Conservation (phyloP, 2,888 invertebrate species). For the Leptinotarsa peninsularis region DNA sequence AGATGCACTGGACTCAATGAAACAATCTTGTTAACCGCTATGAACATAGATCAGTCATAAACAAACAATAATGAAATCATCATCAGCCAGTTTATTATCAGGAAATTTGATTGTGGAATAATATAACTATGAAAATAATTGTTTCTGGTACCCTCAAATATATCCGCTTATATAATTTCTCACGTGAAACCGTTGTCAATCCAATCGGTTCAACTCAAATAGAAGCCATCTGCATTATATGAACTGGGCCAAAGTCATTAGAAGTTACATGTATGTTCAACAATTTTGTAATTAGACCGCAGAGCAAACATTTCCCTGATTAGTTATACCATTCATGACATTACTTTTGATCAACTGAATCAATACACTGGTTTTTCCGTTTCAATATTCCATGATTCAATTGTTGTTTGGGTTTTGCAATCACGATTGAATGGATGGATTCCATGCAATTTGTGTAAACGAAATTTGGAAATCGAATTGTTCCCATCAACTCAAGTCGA, state of each 20-base stretch:
- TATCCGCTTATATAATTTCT: neutral
- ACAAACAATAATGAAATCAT: too few species aligned
- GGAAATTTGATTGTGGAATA: too few species aligned
- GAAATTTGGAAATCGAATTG: neutral
- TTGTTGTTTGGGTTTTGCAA: neutral
- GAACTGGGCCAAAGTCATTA: neutral
- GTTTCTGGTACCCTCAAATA: neutral
- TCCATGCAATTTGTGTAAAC: neutral
- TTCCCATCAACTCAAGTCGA: neutral
- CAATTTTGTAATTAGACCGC: constrained; percentile 16
- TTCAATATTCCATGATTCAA: constrained; percentile 7
- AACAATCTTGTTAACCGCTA: too few species aligned
- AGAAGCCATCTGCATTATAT: neutral
- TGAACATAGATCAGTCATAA: too few species aligned
- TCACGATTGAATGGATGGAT: neutral
- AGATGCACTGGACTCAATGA: too few species aligned
- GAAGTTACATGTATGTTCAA: constrained; percentile 1
- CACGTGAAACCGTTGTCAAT: neutral
- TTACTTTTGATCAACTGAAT: constrained; percentile 9
- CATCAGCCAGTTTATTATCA: too few species aligned
- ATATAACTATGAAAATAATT: too few species aligned
- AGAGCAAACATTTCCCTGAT: constrained; percentile 7
- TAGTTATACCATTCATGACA: neutral
- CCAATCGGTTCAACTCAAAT: neutral
- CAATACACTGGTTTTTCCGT: neutral